A percentile compares a stretch with the other conserved stretches of the same genome.
Conservation (phyloP, 2,888 invertebrate genomes). For the Conomelus anceps region DNA sequence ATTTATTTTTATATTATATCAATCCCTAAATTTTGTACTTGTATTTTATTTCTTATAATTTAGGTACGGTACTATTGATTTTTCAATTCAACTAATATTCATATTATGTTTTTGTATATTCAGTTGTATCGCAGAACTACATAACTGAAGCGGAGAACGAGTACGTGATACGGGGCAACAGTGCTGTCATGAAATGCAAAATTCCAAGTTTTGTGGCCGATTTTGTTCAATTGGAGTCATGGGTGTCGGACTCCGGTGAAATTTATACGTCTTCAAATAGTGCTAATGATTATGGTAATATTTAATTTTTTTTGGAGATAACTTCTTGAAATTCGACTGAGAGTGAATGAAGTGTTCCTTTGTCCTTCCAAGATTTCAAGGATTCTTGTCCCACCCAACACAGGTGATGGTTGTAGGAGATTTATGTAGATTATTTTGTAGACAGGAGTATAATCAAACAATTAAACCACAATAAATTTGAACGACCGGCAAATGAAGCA, state of each 20-base stretch:
- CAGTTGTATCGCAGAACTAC: conserved; percentile 75
- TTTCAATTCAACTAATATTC: not conserved
- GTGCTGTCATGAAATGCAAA: conserved; percentile 82
- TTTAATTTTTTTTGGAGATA: not conserved
- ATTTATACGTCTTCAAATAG: conserved; percentile 50
- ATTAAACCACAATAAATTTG: no score
- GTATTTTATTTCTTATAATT: no score
- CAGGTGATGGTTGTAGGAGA: not conserved
- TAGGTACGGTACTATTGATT: not conserved
- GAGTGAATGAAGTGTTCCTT: not conserved
- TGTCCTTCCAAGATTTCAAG: not conserved
- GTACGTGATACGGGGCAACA: conserved; percentile 83
- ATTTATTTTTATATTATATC: no score
- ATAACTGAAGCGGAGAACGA: conserved; percentile 82
- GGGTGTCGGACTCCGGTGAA: conserved; percentile 75
- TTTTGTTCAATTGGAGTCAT: conserved; percentile 79
- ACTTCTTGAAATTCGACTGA: not conserved
- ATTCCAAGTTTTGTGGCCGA: conserved; percentile 91
- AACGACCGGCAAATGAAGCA: no score
- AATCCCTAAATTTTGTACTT: no score
- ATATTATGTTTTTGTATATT: conserved; percentile 38
- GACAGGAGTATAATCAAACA: no score
- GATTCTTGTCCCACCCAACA: not conserved
- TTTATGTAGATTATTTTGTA: no score
- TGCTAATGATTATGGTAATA: conserved; percentile 17